phyloP scores from a whole-genome alignment of 2,888 invertebrate genomes.

The Lasioglossum zephyrum region DNA sequence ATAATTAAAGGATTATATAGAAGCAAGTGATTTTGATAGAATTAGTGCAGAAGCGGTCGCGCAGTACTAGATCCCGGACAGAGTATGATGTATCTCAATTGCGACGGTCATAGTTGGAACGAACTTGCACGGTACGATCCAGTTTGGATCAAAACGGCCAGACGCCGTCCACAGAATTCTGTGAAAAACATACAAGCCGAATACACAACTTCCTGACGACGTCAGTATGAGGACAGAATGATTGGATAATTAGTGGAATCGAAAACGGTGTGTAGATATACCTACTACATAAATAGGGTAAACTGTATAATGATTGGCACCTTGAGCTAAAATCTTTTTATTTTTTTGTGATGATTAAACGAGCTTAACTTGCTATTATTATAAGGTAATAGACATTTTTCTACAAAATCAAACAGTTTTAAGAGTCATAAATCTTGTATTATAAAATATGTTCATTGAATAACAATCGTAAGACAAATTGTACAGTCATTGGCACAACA shows the following conservation, averaged over 20 bases:
- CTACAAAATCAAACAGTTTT: no score
- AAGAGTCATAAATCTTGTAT: no score
- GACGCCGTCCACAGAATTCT: slow-evolving; percentile 9
- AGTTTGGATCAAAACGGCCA: slow-evolving; percentile 24
- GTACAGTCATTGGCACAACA: no score
- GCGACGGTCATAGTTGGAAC: not conserved
- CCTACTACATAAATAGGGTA: not conserved
- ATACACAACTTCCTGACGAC: slow-evolving; percentile 51
- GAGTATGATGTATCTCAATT: slow-evolving; percentile 39
- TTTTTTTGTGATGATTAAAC: no score
- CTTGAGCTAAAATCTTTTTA: no score
- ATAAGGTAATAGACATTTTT: no score
- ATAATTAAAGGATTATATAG: not conserved
- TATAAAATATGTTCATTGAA: no score
- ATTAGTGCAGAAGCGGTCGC: not conserved
- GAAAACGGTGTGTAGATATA: slow-evolving; percentile 4
- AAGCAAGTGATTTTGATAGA: not conserved
- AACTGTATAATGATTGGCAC: no score
- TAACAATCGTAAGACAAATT: no score
- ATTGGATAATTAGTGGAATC: slow-evolving; percentile 8
- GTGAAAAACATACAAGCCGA: slow-evolving; percentile 25
- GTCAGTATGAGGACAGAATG: slow-evolving; percentile 35
- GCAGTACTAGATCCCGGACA: not conserved
- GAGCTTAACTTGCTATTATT: no score
- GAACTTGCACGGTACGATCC: slow-evolving; percentile 11